These are phyloP conservation scores for Liolophura sinensis DNA, from an alignment of 1,140 invertebrate genomes.

Conservation along the genomic window DNA sequence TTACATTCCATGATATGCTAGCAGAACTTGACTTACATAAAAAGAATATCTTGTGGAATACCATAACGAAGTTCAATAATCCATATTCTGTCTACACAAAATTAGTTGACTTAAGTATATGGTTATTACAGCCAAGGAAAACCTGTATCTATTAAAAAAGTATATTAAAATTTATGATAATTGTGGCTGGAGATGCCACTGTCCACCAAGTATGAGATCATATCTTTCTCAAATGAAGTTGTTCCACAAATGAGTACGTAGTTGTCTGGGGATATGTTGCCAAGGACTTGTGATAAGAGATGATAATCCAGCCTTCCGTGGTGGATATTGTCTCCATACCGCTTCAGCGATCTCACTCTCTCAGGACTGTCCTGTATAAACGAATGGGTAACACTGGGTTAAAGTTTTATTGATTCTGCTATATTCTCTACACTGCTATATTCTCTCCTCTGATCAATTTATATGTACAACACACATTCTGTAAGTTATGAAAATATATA, in stretches of 20 bases:
- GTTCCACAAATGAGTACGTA: conserved; percentile 59
- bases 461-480: background rate
- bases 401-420: background rate
- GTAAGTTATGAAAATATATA: too few relatives aligned
- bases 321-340: conserved; percentile 28
- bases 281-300: conserved; percentile 30
- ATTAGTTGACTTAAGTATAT: too few relatives aligned
- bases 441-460: background rate
- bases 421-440: background rate
- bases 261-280: conserved; percentile 20
- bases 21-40: too few relatives aligned
- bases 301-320: conserved; percentile 28
- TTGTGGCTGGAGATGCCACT: conserved; percentile 21
- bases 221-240: conserved; percentile 56
- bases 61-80: too few relatives aligned
- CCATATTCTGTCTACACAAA: too few relatives aligned
- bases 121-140: too few relatives aligned
- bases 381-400: background rate
- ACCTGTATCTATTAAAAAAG: too few relatives aligned
- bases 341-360: conserved; percentile 7
- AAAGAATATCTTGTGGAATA: too few relatives aligned
- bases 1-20: too few relatives aligned
- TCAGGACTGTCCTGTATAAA: conserved; percentile 17
- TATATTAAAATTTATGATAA: conserved; percentile 21
- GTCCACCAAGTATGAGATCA: conserved; percentile 47